phyloP scores from a whole-genome alignment of 2,888 invertebrate genomes.

The Molorchus minor region DNA sequence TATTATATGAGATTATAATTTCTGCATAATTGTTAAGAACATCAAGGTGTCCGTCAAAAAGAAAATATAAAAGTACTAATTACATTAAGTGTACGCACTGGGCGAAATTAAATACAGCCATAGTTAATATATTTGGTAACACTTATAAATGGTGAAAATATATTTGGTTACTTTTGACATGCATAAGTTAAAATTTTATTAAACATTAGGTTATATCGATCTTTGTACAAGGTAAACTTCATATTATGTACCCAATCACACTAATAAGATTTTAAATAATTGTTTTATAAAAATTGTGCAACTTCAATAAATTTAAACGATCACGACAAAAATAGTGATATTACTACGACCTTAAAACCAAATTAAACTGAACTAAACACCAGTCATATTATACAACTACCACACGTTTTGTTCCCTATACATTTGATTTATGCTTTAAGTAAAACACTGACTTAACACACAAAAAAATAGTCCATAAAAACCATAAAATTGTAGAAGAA shows the following conservation, averaged over 20 bases:
- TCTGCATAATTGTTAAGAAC: slow-evolving; percentile 25
- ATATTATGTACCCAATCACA: slow-evolving; percentile 20
- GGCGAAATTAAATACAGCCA: slow-evolving; percentile 52
- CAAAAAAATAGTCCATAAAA: too few species aligned
- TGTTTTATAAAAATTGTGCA: too few species aligned
- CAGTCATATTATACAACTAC: too few species aligned
- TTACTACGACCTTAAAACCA: too few species aligned
- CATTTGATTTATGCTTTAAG: too few species aligned
- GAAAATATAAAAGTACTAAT: slow-evolving; percentile 33
- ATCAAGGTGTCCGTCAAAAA: slow-evolving; percentile 34
- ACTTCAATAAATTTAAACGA: too few species aligned
- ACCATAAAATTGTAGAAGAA: too few species aligned
- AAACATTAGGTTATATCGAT: slow-evolving; percentile 42
- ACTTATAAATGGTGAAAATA: slow-evolving; percentile 59
- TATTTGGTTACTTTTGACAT: slow-evolving; percentile 50
- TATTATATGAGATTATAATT: too few species aligned
- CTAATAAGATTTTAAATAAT: background rate
- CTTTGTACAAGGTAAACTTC: slow-evolving; percentile 34
- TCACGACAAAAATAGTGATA: too few species aligned
- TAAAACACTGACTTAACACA: too few species aligned
- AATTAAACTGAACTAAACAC: too few species aligned
- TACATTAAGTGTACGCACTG: slow-evolving; percentile 42
- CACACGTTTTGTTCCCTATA: too few species aligned
- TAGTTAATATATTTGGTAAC: slow-evolving; percentile 59
- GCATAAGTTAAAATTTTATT: slow-evolving; percentile 46